Base-by-base conservation (phyloP, 2,113 vertebrate genomes). In the Mesembrinibis cayennensis region DNA sequence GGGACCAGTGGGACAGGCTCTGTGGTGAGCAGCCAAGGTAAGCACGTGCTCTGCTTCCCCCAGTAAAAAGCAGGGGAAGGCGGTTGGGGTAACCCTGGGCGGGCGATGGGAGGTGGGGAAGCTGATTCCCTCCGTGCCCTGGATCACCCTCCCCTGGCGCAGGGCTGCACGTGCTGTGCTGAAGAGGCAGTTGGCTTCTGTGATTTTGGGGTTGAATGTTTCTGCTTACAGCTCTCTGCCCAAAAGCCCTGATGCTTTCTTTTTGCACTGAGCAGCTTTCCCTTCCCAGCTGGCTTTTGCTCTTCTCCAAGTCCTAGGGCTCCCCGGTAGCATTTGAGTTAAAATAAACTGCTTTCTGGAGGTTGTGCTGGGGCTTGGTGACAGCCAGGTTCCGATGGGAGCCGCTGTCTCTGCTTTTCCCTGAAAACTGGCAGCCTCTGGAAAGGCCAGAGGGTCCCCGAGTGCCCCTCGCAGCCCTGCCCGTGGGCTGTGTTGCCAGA, bases 21-120 rank as follows among this genome's bases (percentile, higher is more conserved):
- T n/a, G 44, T 0, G 2, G 30, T 0, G 44, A 53, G 50, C 15
- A 6, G 49, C 44, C 21, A 5, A 76, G 69, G 70, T 65, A 58
- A 82, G 62, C 2, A 0, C 0, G 1, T 21, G 34, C 11, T 63
- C n/a, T 30, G 12, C 17, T 58, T 63, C 7, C 10, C 18, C 2
- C 11, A 9, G 23, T 9, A 20, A 49, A 56, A 34, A 23, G 17
- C 25, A 15, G 49, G 11, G 25, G 6, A 21, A 14, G 29, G 52
- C 0, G 2, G 7, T 4, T 44, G 72, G 78, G 44, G 9, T 38
- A 44, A 40, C 19, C 20, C 11, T 0, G 1, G 52, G 69, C 23
- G 66, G 20, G 27, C 0, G 1, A 3, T 16, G 29, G 40, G 73
- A 25, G 15, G 10, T 0, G 16, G 45, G 49, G 32, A 21, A 55